These are phyloP conservation scores for Leuciscus waleckii DNA, from an alignment of 2,797 vertebrate species.

Conservation along the genomic window DNA sequence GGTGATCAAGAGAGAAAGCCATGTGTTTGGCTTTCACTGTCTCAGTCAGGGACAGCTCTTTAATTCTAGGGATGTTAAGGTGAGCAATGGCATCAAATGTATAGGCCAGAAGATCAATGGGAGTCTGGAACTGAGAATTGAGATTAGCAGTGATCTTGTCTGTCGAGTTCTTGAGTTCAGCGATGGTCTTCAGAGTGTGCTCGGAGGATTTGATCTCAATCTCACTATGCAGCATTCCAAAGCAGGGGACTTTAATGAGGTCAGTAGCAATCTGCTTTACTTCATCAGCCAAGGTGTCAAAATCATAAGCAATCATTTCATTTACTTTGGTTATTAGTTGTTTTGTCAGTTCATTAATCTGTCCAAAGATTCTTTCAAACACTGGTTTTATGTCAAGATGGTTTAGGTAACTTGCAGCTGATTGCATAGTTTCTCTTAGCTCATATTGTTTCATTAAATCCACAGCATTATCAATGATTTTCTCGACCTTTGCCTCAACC, in stretches of 20 bases:
- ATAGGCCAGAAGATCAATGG: slow-evolving; percentile 80
- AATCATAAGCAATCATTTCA: slow-evolving; percentile 83
- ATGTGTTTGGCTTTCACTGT: slow-evolving; percentile 81
- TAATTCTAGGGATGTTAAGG: slow-evolving; percentile 77
- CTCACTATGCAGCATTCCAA: slow-evolving; percentile 87
- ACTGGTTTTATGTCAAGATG: slow-evolving; percentile 79
- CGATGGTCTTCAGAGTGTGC: slow-evolving; percentile 80
- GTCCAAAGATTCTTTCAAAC: slow-evolving; percentile 73
- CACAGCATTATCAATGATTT: slow-evolving; percentile 83
- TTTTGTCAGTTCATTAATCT: slow-evolving; percentile 76
- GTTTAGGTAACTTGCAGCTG: slow-evolving; percentile 72
- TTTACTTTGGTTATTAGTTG: slow-evolving; percentile 83
- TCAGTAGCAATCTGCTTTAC: slow-evolving; percentile 81
- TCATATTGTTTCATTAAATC: slow-evolving; percentile 83
- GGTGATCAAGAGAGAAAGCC: slow-evolving; percentile 81
- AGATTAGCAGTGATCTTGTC: slow-evolving; percentile 81
- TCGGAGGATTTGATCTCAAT: slow-evolving; percentile 85
- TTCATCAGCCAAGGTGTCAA: slow-evolving; percentile 81
- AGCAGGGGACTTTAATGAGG: slow-evolving; percentile 82
- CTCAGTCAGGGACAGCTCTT: slow-evolving; percentile 81
- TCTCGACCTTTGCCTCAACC: slow-evolving; percentile 80
- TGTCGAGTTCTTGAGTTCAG: slow-evolving; percentile 84
- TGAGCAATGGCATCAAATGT: slow-evolving; percentile 80
- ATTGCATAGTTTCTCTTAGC: slow-evolving; percentile 83
- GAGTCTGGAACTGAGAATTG: slow-evolving; percentile 81